Evolutionary conservation across 2,888 invertebrate species (phyloP), one percentile per base, ranked within the genome.

Genomic region (Carcina quercana): DNA sequence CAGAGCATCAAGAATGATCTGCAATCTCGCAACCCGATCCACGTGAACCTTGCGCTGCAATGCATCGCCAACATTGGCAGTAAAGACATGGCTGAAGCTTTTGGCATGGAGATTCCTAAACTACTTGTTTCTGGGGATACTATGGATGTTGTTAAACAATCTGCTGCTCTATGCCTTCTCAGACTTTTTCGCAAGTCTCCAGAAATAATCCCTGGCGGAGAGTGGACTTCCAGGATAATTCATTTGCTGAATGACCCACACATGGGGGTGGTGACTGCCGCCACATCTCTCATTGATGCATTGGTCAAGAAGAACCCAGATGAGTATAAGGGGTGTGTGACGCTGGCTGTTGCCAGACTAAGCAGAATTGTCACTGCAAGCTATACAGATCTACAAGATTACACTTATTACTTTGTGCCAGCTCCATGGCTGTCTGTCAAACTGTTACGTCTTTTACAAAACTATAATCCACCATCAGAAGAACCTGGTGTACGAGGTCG

Each of bases 361-460:
- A 97, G 97, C 70, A 88, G 98, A 65, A 99, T 99, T 85, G 98
- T 99, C 5, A 98, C 98, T 33, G 95, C 98, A 28, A 98, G 97
- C 62, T 98, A 99, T 66, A 98, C 98, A 49, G 99, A 99, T 84
- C 88, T 99, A 45, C 98, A 99, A 86, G 99, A 99, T 83, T 99
- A 99, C 71, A 99, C 99, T 3, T 99, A 99, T 76, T 99, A 99
- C 73, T 99, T 99, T 87, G 98, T 99, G 41, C 98, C 99, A 49
- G 99, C 98, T n/a, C 99, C 99, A 10, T 99, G 99, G 99, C 88
- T 99, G 19, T 98, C 98, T 37, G 98, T 99, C 11, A 99, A 99
- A 80, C 85, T 99, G 35, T 85, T 99, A 42, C 89, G 98, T 53
- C 87, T 99, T 40, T 85, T 99, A 45, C 99, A 99, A 79, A 98